phyloP scores from a whole-genome alignment of 2,888 invertebrate genomes.

The Oscheius sp. region DNA sequence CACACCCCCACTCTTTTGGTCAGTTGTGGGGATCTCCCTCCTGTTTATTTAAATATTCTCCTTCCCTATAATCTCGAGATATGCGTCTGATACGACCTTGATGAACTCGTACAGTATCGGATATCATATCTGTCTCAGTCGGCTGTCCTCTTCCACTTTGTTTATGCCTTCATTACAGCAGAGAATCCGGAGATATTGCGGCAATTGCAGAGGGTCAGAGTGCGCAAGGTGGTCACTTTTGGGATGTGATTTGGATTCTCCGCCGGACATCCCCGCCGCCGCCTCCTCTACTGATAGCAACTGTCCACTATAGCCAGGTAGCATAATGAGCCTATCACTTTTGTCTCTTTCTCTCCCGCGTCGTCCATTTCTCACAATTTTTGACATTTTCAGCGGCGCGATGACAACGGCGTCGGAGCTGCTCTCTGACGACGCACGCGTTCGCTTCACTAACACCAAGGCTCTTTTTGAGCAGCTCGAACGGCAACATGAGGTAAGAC shows the following conservation, averaged over 20 bases:
- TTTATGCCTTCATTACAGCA: slow-evolving; percentile 38
- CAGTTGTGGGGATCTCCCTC: neutral
- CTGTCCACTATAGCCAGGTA: slow-evolving; percentile 30
- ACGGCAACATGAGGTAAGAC: slow-evolving; percentile 41
- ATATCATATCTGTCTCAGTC: slow-evolving; percentile 31
- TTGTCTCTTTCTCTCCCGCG: neutral
- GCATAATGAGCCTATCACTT: neutral
- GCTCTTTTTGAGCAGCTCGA: slow-evolving; percentile 72
- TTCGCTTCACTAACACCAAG: slow-evolving; percentile 67
- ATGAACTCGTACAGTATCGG: slow-evolving; percentile 34
- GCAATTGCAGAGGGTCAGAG: slow-evolving; percentile 18
- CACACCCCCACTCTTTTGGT: neutral
- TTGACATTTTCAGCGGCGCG: neutral
- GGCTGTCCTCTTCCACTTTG: slow-evolving; percentile 23
- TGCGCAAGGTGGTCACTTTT: slow-evolving; percentile 34
- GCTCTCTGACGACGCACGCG: slow-evolving; percentile 65
- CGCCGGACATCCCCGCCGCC: slow-evolving; percentile 27
- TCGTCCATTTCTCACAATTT: neutral
- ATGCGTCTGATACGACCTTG: slow-evolving; percentile 10
- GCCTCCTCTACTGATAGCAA: slow-evolving; percentile 33
- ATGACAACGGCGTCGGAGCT: slow-evolving; percentile 69
- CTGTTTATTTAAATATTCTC: neutral
- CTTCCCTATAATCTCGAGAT: neutral
- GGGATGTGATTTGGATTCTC: slow-evolving; percentile 35
- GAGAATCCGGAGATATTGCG: slow-evolving; percentile 19